Conservation (phyloP, 2,888 invertebrate genomes). For the Zaprionus lineosus region DNA sequence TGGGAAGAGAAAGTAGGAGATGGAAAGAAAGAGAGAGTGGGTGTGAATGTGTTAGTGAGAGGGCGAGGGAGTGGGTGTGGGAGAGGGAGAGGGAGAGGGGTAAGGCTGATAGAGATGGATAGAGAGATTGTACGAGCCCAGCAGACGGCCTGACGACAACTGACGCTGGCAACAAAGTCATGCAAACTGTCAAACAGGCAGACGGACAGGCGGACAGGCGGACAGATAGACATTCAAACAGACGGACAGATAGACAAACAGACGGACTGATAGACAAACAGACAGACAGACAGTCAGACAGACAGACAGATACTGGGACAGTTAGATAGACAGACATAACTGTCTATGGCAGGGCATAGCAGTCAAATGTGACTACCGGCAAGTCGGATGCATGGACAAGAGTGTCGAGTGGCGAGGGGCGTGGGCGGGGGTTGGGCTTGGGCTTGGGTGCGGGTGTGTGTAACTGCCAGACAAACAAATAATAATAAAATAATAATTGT, state of each 20-base stretch:
- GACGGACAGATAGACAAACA: constrained; percentile 43
- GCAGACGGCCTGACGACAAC: constrained; percentile 72
- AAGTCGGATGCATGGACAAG: neutral
- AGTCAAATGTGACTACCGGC: too few species aligned
- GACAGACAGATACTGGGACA: constrained; percentile 30
- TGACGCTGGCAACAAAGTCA: constrained; percentile 60
- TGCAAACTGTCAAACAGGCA: constrained; percentile 55
- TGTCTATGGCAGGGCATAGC: constrained; percentile 20
- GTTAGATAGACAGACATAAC: neutral
- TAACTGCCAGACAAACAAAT: constrained; percentile 71
- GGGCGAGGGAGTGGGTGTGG: too few species aligned
- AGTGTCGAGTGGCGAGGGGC: constrained; percentile 5
- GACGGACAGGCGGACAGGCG: constrained; percentile 29
- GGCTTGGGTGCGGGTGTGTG: too few species aligned
- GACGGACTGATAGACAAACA: neutral
- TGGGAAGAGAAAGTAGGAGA: neutral
- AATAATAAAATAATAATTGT: constrained; percentile 80
- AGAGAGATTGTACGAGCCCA: constrained; percentile 14
- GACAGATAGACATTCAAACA: constrained; percentile 14
- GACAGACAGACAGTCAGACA: constrained; percentile 35
- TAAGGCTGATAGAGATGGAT: neutral
- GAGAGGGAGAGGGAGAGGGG: neutral
- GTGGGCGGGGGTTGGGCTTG: too few species aligned
- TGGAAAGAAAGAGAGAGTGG: neutral
- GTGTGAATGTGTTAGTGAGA: neutral